These are phyloP conservation scores for Silurus lanzhouensis DNA, from an alignment of 2,797 vertebrate species.

Conservation along the genomic window DNA sequence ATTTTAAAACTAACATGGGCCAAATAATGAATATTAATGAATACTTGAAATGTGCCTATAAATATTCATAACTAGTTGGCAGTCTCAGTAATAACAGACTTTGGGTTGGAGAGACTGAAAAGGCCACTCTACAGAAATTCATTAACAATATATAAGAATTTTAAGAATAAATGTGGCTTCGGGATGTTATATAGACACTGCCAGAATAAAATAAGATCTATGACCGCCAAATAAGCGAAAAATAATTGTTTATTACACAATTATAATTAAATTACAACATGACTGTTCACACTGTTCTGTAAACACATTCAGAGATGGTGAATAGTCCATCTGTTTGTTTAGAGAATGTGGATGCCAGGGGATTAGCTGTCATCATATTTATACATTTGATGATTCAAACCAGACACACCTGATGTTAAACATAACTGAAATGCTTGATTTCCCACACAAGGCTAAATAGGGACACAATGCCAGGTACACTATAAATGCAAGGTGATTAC, in stretches of 20 bases:
- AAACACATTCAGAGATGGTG: constrained; percentile 17
- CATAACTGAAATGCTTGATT: neutral
- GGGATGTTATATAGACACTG: neutral
- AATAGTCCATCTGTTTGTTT: constrained; percentile 9
- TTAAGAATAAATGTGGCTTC: neutral
- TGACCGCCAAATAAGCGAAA: too few relatives aligned
- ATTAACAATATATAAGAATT: constrained; percentile 2
- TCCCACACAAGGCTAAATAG: neutral
- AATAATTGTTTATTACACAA: neutral
- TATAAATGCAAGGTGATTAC: neutral
- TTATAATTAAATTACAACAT: neutral
- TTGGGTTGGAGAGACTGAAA: neutral
- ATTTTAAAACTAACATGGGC: neutral
- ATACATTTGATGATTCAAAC: constrained; percentile 4
- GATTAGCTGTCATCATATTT: neutral
- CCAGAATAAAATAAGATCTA: neutral
- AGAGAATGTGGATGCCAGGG: neutral
- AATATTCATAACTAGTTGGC: constrained; percentile 5
- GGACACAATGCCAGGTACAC: neutral
- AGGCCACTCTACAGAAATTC: neutral
- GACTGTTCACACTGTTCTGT: constrained; percentile 13
- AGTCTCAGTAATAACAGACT: neutral
- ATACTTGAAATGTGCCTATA: constrained; percentile 9
- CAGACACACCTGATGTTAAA: neutral
- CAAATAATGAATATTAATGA: constrained; percentile 14